Evolutionary conservation across 2,888 invertebrate species (phyloP).

Genomic region (Callinectes sapidus): DNA sequence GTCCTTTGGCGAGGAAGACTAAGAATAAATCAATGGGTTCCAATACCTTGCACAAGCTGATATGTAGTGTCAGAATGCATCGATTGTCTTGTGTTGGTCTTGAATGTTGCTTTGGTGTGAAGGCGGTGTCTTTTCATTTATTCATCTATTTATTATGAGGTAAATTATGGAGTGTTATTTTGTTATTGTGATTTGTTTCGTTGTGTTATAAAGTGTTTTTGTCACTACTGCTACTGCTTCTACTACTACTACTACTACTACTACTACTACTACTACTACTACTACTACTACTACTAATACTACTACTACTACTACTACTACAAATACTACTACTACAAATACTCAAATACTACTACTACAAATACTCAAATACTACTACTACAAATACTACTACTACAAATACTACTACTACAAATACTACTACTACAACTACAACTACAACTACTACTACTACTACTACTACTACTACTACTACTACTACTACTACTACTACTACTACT

Average conservation of each 20-base stretch:
- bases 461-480: too few species aligned
- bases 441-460: too few species aligned
- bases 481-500: background rate
- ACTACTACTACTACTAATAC: too few species aligned
- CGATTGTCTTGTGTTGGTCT: background rate
- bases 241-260: too few species aligned
- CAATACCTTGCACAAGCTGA: background rate
- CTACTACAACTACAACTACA: too few species aligned
- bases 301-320: too few species aligned
- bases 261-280: too few species aligned
- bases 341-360: too few species aligned
- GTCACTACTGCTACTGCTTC: background rate
- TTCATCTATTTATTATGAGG: background rate
- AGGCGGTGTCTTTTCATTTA: background rate
- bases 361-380: too few species aligned
- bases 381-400: too few species aligned
- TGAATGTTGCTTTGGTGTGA: background rate
- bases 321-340: too few species aligned
- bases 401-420: too few species aligned
- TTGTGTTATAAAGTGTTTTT: background rate
- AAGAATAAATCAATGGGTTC: background rate
- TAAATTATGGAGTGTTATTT: background rate
- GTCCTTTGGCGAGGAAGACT: background rate
- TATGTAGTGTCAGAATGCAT: background rate
- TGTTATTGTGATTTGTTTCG: background rate